Conservation (phyloP, 2,888 invertebrate genomes). For the Troilus luridus region DNA sequence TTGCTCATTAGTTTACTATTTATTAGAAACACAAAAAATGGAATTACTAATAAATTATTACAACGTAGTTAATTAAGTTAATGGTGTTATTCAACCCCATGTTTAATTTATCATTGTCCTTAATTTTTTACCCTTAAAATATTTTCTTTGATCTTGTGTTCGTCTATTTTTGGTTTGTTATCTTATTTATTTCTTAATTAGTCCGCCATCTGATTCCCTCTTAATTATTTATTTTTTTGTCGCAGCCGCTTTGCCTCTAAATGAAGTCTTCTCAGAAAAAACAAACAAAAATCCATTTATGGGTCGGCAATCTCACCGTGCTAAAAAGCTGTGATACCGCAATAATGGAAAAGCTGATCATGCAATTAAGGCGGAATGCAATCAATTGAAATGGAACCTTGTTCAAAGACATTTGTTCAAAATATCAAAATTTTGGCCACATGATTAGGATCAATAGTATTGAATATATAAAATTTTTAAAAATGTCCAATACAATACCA, state of each 20-base stretch:
- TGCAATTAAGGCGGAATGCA: constrained; percentile 16
- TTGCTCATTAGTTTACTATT: not conserved
- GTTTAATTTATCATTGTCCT: not conserved
- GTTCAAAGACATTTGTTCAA: not conserved
- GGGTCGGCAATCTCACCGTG: not conserved
- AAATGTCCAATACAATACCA: too few species aligned
- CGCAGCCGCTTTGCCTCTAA: constrained; percentile 1
- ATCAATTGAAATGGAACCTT: not conserved
- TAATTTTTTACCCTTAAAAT: not conserved
- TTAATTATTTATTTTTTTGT: constrained; percentile 20
- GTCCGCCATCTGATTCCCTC: constrained; percentile 6
- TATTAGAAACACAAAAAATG: not conserved
- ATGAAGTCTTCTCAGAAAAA: not conserved
- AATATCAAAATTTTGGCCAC: not conserved
- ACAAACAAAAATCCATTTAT: not conserved
- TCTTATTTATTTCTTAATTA: constrained; percentile 44
- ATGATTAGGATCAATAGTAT: too few species aligned
- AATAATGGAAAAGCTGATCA: not conserved
- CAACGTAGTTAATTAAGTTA: not conserved
- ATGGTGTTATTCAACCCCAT: not conserved
- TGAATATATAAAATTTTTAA: too few species aligned
- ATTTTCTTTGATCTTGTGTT: not conserved
- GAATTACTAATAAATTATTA: not conserved
- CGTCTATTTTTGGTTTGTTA: constrained; percentile 39
- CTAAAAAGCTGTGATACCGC: not conserved